Evolutionary conservation across 1,140 invertebrate genomes (phyloP), one percentile per base, ranked within the genome.

Genomic region (Tetramorium simillimum): DNA sequence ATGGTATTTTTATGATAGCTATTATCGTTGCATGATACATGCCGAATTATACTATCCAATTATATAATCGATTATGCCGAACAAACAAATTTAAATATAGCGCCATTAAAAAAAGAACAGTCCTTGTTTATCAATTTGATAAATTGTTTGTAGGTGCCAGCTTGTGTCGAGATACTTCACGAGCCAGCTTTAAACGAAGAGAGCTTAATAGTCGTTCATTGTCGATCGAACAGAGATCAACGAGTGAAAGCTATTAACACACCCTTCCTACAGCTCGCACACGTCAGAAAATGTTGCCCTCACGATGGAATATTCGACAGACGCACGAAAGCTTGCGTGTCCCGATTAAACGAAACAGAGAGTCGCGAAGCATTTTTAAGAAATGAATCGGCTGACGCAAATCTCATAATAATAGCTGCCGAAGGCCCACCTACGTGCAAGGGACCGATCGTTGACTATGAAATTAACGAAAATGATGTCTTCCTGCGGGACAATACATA

Each of bases 161-260:
- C 65, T 28, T 93, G 92, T 10, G 14, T 92, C 43, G 92, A 92
- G 12, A 78, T 92, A 81, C 65, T 92, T 37, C 21, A 85, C 49
- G 37, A 78, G 0, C 16, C 60, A 43, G 10, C n/a, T n/a, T n/a
- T 4, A 16, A 62, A 37, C 0, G 24, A 12, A 4, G 0, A 70
- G 18, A 70, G 18, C n/a, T 16, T 72, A 1, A 63, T 88, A 16
- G 28, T 89, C 28, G 88, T 92, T 37, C 10, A 84, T n/a, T 93
- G 92, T 43, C 58, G 16, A 18, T 81, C 85, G 9, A 78, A 84
- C 40, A 18, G 70, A 21, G 28, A 67, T 7, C 67, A n/a, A 65
- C 21, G 51, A 18, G 37, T 9, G 18, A 56, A 43, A 60, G 6
- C n/a, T 0, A 12, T 14, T 12, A 65, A n/a, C 18, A 3, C n/a